Base-by-base conservation (phyloP, 2,797 vertebrate species). In the Discoglossus pictus region DNA sequence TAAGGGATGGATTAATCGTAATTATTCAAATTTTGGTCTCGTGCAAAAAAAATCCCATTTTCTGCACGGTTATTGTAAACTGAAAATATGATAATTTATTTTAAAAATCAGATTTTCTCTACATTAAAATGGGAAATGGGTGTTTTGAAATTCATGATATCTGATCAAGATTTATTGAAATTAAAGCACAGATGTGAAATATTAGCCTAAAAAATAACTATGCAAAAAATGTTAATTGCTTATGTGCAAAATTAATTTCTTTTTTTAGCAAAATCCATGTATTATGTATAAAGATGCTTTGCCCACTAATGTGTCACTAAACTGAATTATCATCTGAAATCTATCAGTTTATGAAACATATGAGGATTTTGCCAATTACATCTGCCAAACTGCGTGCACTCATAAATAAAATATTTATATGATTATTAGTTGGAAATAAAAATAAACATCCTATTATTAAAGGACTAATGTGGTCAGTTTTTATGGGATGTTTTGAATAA, bases 11-110 rank as follows among this genome's bases (percentile, higher is more conserved):
- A 15, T 60, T 52, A 42, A 43, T 68, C 44, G 55, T 43, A 17
- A 34, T 9, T 7, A 52, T 67, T 67, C 31, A 42, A 20, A 67
- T 51, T n/a, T 2, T 1, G 44, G 44, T 38, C 44, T 7, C 9
- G 11, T 46, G 24, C 27, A 31, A 31, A 31, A 31, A 31, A 31
- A 31, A 31, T 31, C 27, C 27, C 27, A 4, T 31, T 38, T 40
- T 8, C 16, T 34, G 27, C 8, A 31, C 25, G 6, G 6, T 60
- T 60, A 42, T 68, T 42, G 55, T 56, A 38, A 55, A 52, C n/a
- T 51, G 38, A 62, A 69, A 55, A 69, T 63, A 70, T 70, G 67
- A 15, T 55, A 70, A 70, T 63, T 16, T 70, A 56, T 48, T 70
- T 70, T 42, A 16, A 44, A 63, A 70, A 70, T 70, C 59, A 63